phyloP scores from a whole-genome alignment of 2,113 vertebrate species.

The Sylvia atricapilla region DNA sequence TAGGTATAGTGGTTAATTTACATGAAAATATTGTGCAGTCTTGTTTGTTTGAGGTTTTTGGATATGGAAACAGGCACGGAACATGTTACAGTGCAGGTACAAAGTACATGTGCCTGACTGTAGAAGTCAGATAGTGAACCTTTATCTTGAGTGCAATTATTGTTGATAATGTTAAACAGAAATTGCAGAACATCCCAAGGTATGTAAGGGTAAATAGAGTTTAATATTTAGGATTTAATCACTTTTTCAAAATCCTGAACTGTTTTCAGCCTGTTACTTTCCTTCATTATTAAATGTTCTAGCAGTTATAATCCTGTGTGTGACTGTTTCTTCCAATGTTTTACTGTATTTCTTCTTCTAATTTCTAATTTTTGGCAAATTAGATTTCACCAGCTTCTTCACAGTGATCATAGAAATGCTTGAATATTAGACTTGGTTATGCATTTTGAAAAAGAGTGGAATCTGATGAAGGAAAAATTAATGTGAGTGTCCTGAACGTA shows the following conservation, averaged over 20 bases:
- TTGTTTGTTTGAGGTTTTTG: background rate
- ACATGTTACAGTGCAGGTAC: background rate
- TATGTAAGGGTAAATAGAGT: background rate
- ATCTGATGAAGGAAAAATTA: background rate
- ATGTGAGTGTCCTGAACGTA: background rate
- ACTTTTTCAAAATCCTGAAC: accelerated
- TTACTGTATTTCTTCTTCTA: background rate
- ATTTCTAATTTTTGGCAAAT: background rate
- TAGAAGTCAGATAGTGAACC: background rate
- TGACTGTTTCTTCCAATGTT: background rate
- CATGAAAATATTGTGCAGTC: background rate
- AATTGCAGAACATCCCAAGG: background rate
- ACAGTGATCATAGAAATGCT: background rate
- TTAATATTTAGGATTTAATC: background rate
- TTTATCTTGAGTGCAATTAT: background rate
- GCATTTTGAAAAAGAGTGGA: background rate
- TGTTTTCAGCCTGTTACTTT: background rate
- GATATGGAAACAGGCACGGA: background rate
- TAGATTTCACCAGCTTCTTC: background rate
- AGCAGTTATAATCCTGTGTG: background rate
- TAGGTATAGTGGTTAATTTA: background rate
- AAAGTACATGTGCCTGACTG: background rate
- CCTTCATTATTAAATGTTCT: background rate
- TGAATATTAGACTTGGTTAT: background rate
- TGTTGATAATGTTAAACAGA: background rate